Evolutionary conservation across 2,888 invertebrate genomes (phyloP), one percentile per base, ranked within the genome.

Genomic region (Hyppa rectilinea): DNA sequence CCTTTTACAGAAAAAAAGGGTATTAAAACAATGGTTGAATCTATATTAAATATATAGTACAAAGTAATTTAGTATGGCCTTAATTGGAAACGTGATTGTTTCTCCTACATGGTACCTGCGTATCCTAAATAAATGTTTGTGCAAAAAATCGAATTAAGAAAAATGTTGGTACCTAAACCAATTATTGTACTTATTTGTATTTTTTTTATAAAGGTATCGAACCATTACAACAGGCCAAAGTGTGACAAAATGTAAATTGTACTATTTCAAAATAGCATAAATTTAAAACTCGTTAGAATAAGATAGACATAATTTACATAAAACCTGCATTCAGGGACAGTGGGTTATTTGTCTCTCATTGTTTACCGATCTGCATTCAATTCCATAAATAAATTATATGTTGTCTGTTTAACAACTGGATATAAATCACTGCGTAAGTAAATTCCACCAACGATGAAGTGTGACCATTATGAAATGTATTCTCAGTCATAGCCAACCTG

Each of bases 231-330:
- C 6, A 68, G 45, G 47, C 17, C 14, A 12, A 4, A 53, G 55
- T 45, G 66, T 79, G 61, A 67, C 75, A 31, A 71, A 69, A 71
- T 43, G 45, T 10, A 79, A 71, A 80, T 71, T 75, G 29, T 53
- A 40, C n/a, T 12, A 7, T 73, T 61, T 53, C 43, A 9, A 59
- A 60, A 73, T 26, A 47, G n/a, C 31, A 53, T 59, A 55, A 63
- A 67, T 72, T 31, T 52, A 63, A 68, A 65, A 69, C 55, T 78
- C 73, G 56, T 73, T 52, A 72, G 61, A 12, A 50, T 61, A 34
- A 36, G 20, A n/a, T 34, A 23, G n/a, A 53, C 4, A 53, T 29
- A 12, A 53, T 40, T 53, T 36, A 36, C 12, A 64, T 45, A 56
- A 59, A 40, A 40, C 7, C 26, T 43, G n/a, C 29, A 40, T 56